Evolutionary conservation across 2,797 vertebrate genomes (phyloP), one percentile per base, ranked within the genome.

Genomic region (Neopelma chrysocephalum): DNA sequence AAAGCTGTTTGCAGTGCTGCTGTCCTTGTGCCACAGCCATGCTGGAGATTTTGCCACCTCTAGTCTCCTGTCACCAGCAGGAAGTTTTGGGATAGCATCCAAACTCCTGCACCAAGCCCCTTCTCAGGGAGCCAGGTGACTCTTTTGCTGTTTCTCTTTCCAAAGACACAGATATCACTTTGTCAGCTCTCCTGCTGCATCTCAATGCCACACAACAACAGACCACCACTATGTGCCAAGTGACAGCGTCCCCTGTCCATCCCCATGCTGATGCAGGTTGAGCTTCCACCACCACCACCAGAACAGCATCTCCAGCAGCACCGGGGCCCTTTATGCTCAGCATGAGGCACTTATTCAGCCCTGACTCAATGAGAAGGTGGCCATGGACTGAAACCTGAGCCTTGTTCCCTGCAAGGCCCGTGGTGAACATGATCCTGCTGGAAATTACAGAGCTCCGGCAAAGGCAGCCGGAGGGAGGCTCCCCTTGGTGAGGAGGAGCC

Each of bases 321-420:
- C 48, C 12, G 0, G 50, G 60, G 54, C 21, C 40, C 69, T 62
- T 7, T 38, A 47, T 3, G 25, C 71, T 61, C 6, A 0, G 32
- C 2, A 0, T 7, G 3, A 64, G 66, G 64, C n/a, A 3, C 42
- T 70, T 86, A 82, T 50, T 93, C 82, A 90, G 80, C 48, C 72
- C 64, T 94, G 85, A 70, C 51, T 91, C 82, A 53, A 34, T 5
- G n/a, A 58, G 79, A 95, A 88, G 42, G 54, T 29, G 62, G 47
- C 65, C 85, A 60, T 0, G 7, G 77, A 21, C 62, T 60, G 75
- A 88, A 87, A 71, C 40, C 45, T 27, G 27, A 81, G 50, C 48
- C 76, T 73, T 64, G 32, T 47, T 93, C 57, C 48, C 53, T 65
- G 32, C 69, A 40, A 0, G 1, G 29, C 15, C 40, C 0, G 0